A percentile compares a stretch with the other conserved stretches of the same genome.
phyloP scores from a whole-genome alignment of 2,113 vertebrate species.

The Anguilla rostrata region DNA sequence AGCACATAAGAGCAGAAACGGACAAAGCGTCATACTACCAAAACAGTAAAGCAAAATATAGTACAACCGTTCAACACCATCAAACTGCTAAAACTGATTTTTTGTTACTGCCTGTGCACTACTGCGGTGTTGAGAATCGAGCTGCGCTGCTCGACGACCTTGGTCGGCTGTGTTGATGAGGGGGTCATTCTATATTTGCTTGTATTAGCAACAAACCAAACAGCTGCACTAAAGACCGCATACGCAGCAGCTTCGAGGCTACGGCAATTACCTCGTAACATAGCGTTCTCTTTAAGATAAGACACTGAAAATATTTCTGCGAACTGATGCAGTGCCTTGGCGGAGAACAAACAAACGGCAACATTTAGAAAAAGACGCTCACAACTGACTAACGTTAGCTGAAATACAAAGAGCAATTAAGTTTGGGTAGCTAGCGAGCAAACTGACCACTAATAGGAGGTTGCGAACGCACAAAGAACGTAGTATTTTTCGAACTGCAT shows the following conservation, averaged over 20 bases:
- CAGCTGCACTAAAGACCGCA: background rate
- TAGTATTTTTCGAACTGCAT: no score
- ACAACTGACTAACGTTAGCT: no score
- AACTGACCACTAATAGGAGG: no score
- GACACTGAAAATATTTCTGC: background rate
- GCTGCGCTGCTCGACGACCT: slow-evolving; percentile 52
- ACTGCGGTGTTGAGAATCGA: slow-evolving; percentile 26
- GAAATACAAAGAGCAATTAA: no score
- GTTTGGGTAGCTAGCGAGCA: no score
- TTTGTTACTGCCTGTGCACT: background rate
- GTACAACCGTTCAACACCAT: background rate
- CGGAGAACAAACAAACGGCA: background rate
- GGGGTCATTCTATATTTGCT: slow-evolving; percentile 36
- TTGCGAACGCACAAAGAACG: no score
- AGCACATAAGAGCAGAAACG: background rate
- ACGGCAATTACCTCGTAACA: background rate
- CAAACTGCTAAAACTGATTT: background rate
- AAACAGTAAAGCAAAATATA: background rate
- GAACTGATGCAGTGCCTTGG: background rate
- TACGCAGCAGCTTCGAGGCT: slow-evolving; percentile 36
- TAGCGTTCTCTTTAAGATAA: background rate
- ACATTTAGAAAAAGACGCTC: background rate
- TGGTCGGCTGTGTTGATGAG: slow-evolving; percentile 43
- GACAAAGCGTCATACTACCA: background rate
- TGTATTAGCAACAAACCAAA: slow-evolving; percentile 21